Base-by-base conservation (phyloP, 1,140 invertebrate genomes). In the Megalopta genalis region DNA sequence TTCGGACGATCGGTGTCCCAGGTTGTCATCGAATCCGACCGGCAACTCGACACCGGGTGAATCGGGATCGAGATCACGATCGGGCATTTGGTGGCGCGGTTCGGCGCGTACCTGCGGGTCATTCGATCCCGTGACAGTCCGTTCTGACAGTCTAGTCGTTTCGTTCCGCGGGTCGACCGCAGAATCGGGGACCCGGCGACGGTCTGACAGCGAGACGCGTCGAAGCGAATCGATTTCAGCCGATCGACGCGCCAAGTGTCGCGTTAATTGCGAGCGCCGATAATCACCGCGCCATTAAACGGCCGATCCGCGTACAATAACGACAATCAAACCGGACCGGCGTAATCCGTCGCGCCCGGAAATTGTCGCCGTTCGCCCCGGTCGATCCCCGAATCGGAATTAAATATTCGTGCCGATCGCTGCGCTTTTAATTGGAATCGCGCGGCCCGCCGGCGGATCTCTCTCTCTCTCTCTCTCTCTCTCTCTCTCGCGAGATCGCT, bases 201-300 rank as follows among this genome's bases (percentile, higher is more conserved):
- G 32, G 23, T 18, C 21, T 6, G 68, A 70, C 37, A 25, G 21
- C 18, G 46, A 37, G 23, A 59, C 52, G 70, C 62, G 63, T 60
- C 57, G 27, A 46, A 49, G 39, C 70, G 77, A 74, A 73, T 79
- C 77, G 69, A 79, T 79, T 74, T 72, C 68, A 64, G 62, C 8
- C 37, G 70, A 4, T 8, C 21, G 49, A 21, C 49, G 49, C 49
- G 21, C 27, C 57, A 79, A 66, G 60, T 66, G 70, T 74, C 60
- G 16, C 70, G 70, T 79, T 79, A 79, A 79, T 79, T 66, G 77
- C 62, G 16, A 32, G 37, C 23, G 10, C 25, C 16, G 62, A 73
- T 78, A 73, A 78, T 78, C 77, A 39, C 37, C 49, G 46, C 39
- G 21, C 62, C 77, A 37, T 78, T 73, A 78, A 78, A 78, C 27